Evolutionary conservation across 2,888 invertebrate genomes (phyloP), one percentile per base, ranked within the genome.

Genomic region (Leptinotarsa tumamoca): DNA sequence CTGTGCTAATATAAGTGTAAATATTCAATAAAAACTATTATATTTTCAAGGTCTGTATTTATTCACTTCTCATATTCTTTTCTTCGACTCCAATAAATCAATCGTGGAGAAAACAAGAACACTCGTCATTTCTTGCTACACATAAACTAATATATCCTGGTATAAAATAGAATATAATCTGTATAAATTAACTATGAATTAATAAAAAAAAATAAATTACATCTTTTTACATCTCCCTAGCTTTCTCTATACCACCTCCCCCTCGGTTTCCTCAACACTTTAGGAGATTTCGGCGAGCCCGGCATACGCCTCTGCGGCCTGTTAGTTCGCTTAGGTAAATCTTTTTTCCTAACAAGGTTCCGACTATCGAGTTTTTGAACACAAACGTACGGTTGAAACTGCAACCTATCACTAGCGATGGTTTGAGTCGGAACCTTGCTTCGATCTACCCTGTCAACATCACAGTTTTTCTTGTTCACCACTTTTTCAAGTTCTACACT

Each of bases 311-410:
- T 79, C 73, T 77, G 80, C 66, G 77, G 76, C 33, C 75, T 73
- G 18, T 78, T 77, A 66, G 83, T 83, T 81, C 83, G 78, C 74
- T 83, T 83, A 18, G 77, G 77, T 70, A 77, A 71, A 27, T 67
- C 72, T 66, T 72, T 49, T 67, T 78, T 77, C 71, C 78, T 80
- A 50, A 72, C 75, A 21, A 76, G 68, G 56, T 77, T 80, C 67
- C 87, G 87, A 80, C 87, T 88, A 79, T 92, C 92, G 81, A 93
- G 91, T 79, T 93, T 91, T 85, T 92, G 91, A 80, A 93, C 92
- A 15, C 92, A 89, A 81, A 94, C 93, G 76, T 92, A 91, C 0
- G 93, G 93, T 86, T 93, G 93, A 15, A 69, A 69, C 84, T 92
- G 89, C 73, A 83, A 84, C 73, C 82, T 85, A 80, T 86, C 87